phyloP scores from a whole-genome alignment of 2,888 invertebrate species.

The Agrochola lota region DNA sequence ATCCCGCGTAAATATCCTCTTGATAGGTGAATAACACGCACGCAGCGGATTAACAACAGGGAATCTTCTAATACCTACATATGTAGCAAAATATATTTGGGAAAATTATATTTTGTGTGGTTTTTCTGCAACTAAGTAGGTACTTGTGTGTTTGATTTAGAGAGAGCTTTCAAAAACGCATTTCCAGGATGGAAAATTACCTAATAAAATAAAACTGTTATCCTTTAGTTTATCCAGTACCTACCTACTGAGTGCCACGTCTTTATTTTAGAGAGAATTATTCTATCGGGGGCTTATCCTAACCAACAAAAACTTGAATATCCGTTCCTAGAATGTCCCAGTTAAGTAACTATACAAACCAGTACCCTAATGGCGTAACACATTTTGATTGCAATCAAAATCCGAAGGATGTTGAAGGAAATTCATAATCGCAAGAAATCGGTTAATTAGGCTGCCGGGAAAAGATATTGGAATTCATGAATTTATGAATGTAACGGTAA shows the following conservation, averaged over 20 bases:
- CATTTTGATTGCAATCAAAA: too few species aligned
- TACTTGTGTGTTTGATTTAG: neutral
- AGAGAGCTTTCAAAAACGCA: neutral
- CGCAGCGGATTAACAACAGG: constrained; percentile 54
- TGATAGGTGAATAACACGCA: constrained; percentile 71
- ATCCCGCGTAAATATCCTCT: constrained; percentile 58
- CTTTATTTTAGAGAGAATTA: too few species aligned
- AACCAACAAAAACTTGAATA: neutral
- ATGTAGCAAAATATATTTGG: constrained; percentile 16
- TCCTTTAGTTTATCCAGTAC: too few species aligned
- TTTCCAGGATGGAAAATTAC: neutral
- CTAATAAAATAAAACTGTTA: too few species aligned
- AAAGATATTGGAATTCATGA: neutral
- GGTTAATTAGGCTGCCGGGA: too few species aligned
- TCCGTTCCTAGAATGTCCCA: too few species aligned
- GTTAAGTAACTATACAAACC: neutral
- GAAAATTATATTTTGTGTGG: constrained; percentile 15
- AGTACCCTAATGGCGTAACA: neutral
- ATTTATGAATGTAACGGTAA: neutral
- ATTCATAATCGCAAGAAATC: too few species aligned
- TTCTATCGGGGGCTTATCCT: too few species aligned
- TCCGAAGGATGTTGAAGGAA: too few species aligned
- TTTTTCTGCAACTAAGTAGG: neutral
- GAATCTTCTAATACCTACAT: constrained; percentile 25
- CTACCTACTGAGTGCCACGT: too few species aligned